Base-by-base conservation (phyloP, 2,797 vertebrate species). In the Emys orbicularis region DNA sequence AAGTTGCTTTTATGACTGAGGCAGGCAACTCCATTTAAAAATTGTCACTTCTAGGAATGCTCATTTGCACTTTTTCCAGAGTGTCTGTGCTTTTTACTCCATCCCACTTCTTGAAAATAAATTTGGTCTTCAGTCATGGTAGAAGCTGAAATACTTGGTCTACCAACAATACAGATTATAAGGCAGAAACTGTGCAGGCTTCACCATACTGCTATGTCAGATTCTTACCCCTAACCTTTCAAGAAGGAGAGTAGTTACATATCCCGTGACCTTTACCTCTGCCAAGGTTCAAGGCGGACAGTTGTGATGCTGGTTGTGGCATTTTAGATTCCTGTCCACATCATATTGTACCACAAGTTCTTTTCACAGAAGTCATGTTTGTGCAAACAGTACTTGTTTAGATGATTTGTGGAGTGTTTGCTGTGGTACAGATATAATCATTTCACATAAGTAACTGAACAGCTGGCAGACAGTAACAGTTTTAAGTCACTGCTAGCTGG, bases 321-420 rank as follows among this genome's bases (percentile, higher is more conserved):
- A 16, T 83, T 74, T 72, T 50, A 12, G 29, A 27, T 37, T 11
- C 41, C 49, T 53, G 86, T 19, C 86, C 53, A 31, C 87, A 88
- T 59, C 76, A 80, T 54, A 88, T 90, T 27, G 37, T 79, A 56
- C 23, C 81, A 56, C 59, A 7, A 0, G 50, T 79, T 57, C 80
- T 90, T 16, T 34, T 13, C 7, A 0, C 31, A 61, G 6, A 76
- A 44, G 18, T 88, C n/a, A 82, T 68, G 25, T 12, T 59, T 86
- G 37, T 81, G 53, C 61, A 76, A 74, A 47, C 29, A 7, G 16
- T 83, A 86, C 87, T 94, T 91, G 10, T 90, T 92, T 93, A 47
- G 77, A 86, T 95, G 90, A 86, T 72, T 96, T 93, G 61, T 37
- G 65, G 50, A 92, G 61, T 54, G 87, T 96, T 92, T 94, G 11